Percentiles rank a stretch among this genome's conserved stretches.
Conservation (phyloP, 2,113 vertebrate species). For the Suncus etruscus region DNA sequence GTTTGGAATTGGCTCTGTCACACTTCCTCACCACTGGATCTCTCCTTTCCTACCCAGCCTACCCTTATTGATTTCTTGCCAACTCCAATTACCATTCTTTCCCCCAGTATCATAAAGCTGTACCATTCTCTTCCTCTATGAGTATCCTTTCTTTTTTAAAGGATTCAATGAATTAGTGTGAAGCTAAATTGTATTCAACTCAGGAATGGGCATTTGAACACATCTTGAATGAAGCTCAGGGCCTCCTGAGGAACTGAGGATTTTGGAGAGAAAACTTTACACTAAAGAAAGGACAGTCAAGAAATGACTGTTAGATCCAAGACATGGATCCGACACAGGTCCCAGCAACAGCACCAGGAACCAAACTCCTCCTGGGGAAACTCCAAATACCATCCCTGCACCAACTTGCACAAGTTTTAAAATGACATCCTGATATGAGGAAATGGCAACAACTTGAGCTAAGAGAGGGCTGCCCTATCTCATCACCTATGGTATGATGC, state of each 20-base stretch:
- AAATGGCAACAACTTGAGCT: too few relatives aligned
- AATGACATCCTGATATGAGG: too few relatives aligned
- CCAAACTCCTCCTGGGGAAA: too few relatives aligned
- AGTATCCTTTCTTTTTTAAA: constrained; percentile 1
- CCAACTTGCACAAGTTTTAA: too few relatives aligned
- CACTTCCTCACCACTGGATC: background rate
- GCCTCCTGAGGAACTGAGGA: background rate
- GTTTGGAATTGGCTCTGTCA: background rate
- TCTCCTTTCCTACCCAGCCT: background rate
- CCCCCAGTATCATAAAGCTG: background rate
- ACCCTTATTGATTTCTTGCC: background rate
- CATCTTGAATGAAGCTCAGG: background rate
- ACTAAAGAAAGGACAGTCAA: background rate
- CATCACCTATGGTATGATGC: too few relatives aligned
- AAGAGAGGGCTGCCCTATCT: too few relatives aligned
- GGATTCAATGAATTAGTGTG: background rate
- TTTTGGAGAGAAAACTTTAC: background rate
- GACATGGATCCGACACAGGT: too few relatives aligned
- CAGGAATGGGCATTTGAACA: background rate
- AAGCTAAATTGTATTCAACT: background rate
- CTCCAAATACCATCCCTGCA: too few relatives aligned
- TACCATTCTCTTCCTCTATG: background rate
- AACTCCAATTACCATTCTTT: background rate
- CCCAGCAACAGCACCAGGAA: too few relatives aligned
- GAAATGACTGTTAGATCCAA: background rate